A percentile compares a stretch with the other conserved stretches of the same genome.
Conservation (phyloP, 2,113 vertebrate genomes). For the Rynchops niger region DNA sequence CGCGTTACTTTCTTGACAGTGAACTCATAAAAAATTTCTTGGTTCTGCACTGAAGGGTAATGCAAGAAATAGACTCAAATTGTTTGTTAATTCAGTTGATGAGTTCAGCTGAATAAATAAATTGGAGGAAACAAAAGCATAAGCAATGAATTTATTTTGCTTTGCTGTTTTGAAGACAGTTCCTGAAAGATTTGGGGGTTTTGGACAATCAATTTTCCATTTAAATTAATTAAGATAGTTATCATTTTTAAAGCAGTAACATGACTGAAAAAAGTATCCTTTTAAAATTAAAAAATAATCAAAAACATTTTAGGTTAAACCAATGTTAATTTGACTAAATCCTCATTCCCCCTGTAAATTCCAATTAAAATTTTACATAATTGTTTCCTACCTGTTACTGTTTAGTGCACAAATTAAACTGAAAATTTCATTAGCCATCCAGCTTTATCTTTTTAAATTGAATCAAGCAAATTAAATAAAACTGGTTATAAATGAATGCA, state of each 20-base stretch:
- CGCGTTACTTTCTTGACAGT: not conserved
- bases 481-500: not conserved
- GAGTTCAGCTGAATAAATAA: not conserved
- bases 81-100: not conserved
- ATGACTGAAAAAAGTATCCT: not conserved
- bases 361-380: constrained; percentile 39
- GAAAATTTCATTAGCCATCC: constrained; percentile 38
- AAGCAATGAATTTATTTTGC: not conserved
- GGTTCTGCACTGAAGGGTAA: not conserved
- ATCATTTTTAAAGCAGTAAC: not conserved
- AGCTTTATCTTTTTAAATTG: constrained; percentile 30
- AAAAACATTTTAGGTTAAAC: constrained; percentile 12
- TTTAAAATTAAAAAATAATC: constrained; percentile 11
- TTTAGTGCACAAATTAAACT: constrained; percentile 14
- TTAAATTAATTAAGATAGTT: not conserved
- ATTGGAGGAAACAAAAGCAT: not conserved
- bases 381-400: constrained; percentile 40
- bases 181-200: not conserved
- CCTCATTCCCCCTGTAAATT: constrained; percentile 15
- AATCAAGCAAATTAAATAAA: constrained; percentile 34
- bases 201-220: not conserved
- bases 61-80: not conserved
- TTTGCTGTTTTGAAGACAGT: not conserved
- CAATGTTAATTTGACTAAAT: constrained; percentile 33
- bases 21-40: not conserved